Evolutionary conservation across 2,888 invertebrate genomes (phyloP).

Genomic region (Pachycephus smyrnensis): DNA sequence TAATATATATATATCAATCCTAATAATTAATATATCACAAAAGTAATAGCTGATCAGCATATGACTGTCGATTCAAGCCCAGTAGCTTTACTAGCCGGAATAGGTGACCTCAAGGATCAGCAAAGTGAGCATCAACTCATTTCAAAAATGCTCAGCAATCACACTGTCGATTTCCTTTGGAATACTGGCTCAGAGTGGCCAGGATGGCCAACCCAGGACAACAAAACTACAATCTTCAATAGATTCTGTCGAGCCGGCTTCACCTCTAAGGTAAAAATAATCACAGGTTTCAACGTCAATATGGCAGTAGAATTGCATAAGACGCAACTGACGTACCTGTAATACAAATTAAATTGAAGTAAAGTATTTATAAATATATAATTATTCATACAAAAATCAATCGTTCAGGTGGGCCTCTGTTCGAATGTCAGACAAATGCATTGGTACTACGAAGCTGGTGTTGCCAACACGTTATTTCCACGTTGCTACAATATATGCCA

Average conservation of each 20-base stretch:
- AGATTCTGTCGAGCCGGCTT: constrained; percentile 89
- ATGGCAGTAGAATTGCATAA: not conserved
- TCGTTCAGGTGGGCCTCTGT: constrained; percentile 75
- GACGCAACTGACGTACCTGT: too few species aligned
- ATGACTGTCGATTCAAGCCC: constrained; percentile 53
- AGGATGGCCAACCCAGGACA: constrained; percentile 74
- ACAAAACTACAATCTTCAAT: constrained; percentile 78
- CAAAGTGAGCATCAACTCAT: constrained; percentile 65
- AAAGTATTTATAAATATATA: too few species aligned
- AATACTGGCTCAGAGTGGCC: constrained; percentile 86
- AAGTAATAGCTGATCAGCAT: constrained; percentile 14
- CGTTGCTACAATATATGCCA: constrained; percentile 88
- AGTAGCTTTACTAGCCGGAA: constrained; percentile 52
- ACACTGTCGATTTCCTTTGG: constrained; percentile 90
- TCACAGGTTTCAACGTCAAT: not conserved
- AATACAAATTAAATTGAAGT: too few species aligned
- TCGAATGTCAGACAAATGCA: constrained; percentile 83
- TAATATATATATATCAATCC: not conserved
- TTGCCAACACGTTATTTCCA: constrained; percentile 85
- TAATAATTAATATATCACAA: not conserved
- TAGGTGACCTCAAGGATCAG: constrained; percentile 55
- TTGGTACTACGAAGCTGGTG: constrained; percentile 86
- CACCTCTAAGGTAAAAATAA: constrained; percentile 83
- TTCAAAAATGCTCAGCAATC: constrained; percentile 82
- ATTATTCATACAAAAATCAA: not conserved